These are phyloP conservation scores for Heliothis peltigera DNA, from an alignment of 2,888 invertebrate genomes.

Conservation along the genomic window DNA sequence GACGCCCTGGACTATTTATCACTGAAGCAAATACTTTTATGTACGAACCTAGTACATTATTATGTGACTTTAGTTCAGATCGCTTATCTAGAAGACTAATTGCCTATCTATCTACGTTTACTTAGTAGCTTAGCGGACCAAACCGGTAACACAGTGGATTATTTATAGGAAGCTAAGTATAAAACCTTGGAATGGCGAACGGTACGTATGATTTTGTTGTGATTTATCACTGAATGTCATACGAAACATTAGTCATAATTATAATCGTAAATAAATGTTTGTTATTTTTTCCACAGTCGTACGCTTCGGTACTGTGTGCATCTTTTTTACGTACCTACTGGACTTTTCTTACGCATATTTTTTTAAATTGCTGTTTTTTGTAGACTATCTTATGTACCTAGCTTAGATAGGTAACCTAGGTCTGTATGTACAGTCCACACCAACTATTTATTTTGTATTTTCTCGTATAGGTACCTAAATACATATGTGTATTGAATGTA, in stretches of 20 bases:
- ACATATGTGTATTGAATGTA: conserved; percentile 38
- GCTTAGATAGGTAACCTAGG: background rate
- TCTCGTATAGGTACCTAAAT: no score
- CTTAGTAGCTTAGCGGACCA: conserved; percentile 67
- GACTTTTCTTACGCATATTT: background rate
- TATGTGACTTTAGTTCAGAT: conserved; percentile 69
- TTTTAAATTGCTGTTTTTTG: no score
- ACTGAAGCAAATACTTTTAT: conserved; percentile 58
- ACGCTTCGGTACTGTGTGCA: conserved; percentile 22
- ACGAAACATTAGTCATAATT: conserved; percentile 71
- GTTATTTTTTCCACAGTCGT: conserved; percentile 16
- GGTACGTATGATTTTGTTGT: conserved; percentile 72
- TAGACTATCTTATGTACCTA: no score
- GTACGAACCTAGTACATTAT: conserved; percentile 61
- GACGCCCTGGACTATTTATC: conserved; percentile 60
- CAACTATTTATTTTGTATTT: no score
- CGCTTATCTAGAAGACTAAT: conserved; percentile 79
- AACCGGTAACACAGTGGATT: conserved; percentile 71
- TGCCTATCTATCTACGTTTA: conserved; percentile 74
- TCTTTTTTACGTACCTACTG: background rate
- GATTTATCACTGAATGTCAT: conserved; percentile 71
- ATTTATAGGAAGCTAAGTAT: conserved; percentile 76
- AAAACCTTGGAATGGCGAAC: conserved; percentile 75
- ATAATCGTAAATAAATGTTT: conserved; percentile 56
- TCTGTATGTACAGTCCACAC: background rate